Evolutionary conservation across 2,113 vertebrate species (phyloP).

Genomic region (Ploceus nigricollis): DNA sequence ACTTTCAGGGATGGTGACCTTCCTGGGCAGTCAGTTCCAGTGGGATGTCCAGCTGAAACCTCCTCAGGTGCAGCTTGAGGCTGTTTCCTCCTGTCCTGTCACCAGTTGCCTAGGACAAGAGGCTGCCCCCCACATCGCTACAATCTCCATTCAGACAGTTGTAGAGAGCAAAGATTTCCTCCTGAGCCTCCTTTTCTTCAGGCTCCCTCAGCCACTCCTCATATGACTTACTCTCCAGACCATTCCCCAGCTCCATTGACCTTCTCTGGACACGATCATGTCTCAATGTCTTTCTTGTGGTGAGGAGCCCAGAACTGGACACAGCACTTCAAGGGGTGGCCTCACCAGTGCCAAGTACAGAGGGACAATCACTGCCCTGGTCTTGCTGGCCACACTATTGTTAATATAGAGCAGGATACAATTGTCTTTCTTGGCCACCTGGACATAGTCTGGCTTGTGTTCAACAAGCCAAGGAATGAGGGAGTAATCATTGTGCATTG

Average conservation of each 20-base stretch:
- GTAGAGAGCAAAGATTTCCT: neutral
- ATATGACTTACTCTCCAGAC: neutral
- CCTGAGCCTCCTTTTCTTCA: neutral
- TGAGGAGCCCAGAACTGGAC: neutral
- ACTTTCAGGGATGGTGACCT: neutral
- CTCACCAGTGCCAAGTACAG: neutral
- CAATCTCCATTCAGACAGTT: no score
- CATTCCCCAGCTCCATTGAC: neutral
- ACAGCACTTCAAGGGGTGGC: neutral
- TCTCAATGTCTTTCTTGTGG: no score
- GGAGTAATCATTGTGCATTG: neutral
- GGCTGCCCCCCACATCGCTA: no score
- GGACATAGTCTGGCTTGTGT: neutral
- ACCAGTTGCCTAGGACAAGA: neutral
- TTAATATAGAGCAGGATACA: neutral
- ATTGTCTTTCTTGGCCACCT: neutral
- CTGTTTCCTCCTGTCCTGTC: neutral
- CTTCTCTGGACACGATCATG: neutral
- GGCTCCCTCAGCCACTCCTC: neutral
- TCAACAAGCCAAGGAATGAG: neutral
- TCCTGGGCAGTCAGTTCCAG: neutral
- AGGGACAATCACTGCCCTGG: neutral
- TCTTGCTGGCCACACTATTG: neutral
- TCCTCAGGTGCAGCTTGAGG: neutral
- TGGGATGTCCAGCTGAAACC: neutral